Evolutionary conservation across 2,113 vertebrate species (phyloP).

Genomic region (Nothoprocta perdicaria): DNA sequence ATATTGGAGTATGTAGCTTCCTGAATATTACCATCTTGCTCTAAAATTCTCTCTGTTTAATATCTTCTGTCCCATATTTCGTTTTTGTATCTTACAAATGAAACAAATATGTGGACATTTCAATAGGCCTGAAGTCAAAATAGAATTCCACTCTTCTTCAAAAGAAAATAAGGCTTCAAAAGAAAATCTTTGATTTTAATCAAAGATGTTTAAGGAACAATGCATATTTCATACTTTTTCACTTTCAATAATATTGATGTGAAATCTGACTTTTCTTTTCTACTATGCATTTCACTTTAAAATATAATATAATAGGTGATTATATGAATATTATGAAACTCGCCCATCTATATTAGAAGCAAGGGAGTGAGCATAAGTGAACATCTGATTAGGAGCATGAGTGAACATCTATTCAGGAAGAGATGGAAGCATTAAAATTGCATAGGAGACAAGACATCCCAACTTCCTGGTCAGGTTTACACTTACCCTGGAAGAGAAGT

Average conservation of each 20-base stretch:
- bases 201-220: not conserved
- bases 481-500: not conserved
- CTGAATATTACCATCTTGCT: not conserved
- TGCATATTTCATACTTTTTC: not conserved
- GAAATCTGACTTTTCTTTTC: not conserved
- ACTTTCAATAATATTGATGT: not conserved
- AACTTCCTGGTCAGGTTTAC: not conserved
- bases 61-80: not conserved
- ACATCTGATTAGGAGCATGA: not conserved
- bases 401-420: not conserved
- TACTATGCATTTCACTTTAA: not conserved
- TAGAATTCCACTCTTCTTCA: slow-evolving; percentile 47
- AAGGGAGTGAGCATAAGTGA: not conserved
- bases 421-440: not conserved
- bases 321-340: not conserved
- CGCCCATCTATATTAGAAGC: not conserved
- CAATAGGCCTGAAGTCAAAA: slow-evolving; percentile 21
- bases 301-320: slow-evolving; percentile 10
- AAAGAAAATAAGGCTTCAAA: slow-evolving; percentile 44
- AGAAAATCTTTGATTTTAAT: too few species aligned
- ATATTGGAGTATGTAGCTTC: not conserved
- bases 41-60: not conserved
- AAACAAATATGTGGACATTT: not conserved
- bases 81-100: slow-evolving; percentile 12
- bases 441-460: not conserved